Base-by-base conservation (phyloP, 2,113 vertebrate species). In the Triplophysa siluroides region DNA sequence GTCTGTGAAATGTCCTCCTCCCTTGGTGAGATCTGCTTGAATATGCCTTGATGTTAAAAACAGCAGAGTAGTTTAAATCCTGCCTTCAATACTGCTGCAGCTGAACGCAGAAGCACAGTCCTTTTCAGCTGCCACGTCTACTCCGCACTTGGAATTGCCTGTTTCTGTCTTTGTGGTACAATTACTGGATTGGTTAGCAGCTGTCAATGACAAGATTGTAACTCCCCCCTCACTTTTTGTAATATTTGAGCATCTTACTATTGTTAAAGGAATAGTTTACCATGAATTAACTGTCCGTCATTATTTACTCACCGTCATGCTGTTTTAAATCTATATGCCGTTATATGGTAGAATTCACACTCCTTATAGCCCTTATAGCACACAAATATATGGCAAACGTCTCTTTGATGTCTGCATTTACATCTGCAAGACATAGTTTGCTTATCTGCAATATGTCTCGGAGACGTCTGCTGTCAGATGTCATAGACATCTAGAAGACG, bases 1-100 rank as follows among this genome's bases (percentile, higher is more conserved):
- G 52, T 76, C n/a, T 26, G 43, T 73, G 14, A 38, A 61, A 68
- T 45, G 66, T 65, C 43, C 76, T 79, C 80, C 69, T 70, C 63
- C 24, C 29, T 60, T 47, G 29, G 26, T 70, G 23, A 62, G 77
- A 74, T 74, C 72, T 69, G 71, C 66, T 80, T 83, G 70, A 81
- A 72, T 78, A 75, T 83, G 80, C 69, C 78, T 86, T 84, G 64
- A 70, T 77, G 61, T 61, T 65, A 29, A 64, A 70, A 77, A 60
- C 72, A 77, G 78, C 60, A 83, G 67, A 60, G 61, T 69, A 71
- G 56, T 76, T 60, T 58, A 71, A 45, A 60, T 79, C 70, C 54
- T 61, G 69, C 69, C 75, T 64, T 68, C 67, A 41, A 60, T 66
- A 69, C 70, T 58, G 38, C 70, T 74, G 81, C 65, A 71, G 33